These are phyloP conservation scores for Eidolon dupreanum DNA, from an alignment of 2,797 vertebrate species.

Conservation along the genomic window DNA sequence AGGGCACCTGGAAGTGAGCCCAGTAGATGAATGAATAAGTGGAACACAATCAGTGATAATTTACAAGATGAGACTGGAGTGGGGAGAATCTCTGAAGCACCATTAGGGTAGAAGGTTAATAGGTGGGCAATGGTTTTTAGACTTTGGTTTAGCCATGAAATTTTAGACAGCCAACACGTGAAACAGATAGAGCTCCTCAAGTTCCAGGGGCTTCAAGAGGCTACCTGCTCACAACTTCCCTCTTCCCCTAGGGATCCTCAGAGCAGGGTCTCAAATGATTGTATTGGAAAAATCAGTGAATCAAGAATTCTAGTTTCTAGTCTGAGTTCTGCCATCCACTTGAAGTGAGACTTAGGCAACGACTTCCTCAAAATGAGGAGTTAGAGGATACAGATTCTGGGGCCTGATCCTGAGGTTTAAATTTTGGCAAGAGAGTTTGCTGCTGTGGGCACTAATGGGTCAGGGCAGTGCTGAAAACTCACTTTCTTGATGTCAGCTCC, in stretches of 20 bases:
- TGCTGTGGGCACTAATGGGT: neutral
- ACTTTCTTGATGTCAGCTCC: conserved; percentile 77
- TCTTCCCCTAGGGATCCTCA: neutral
- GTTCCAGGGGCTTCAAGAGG: neutral
- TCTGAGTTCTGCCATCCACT: neutral
- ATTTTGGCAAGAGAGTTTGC: neutral
- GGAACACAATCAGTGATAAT: neutral
- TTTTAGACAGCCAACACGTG: neutral
- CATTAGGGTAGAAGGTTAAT: neutral
- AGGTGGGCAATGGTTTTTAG: neutral
- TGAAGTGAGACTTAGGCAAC: neutral
- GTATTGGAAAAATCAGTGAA: neutral
- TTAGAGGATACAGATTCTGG: neutral
- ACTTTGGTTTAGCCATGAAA: neutral
- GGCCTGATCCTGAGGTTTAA: neutral
- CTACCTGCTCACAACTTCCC: neutral
- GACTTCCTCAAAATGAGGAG: neutral
- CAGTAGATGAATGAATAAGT: neutral
- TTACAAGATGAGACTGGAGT: neutral
- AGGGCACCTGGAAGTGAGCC: neutral
- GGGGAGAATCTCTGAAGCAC: neutral
- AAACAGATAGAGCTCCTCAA: neutral
- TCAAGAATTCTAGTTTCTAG: neutral
- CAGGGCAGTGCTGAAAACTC: conserved; percentile 36
- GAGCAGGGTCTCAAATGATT: neutral